Conservation (phyloP, 2,797 vertebrate species). For the Esox masquinongy region DNA sequence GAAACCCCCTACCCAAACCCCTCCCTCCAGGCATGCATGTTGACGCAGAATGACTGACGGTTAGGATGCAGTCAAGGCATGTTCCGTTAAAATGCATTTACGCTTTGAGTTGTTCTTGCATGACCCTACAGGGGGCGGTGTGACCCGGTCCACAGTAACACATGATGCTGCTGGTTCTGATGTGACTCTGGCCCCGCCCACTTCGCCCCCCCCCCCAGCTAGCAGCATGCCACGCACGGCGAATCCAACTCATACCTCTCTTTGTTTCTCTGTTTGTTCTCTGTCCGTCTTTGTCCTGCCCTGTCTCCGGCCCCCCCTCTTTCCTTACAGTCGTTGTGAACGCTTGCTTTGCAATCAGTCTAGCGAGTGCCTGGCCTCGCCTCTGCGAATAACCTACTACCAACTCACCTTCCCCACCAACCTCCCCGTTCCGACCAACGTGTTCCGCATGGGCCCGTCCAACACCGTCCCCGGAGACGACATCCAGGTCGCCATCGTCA, state of each 20-base stretch:
- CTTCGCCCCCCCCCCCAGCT: not conserved
- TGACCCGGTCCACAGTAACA: conserved; percentile 32
- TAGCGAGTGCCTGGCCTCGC: conserved; percentile 91
- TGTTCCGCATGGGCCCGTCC: conserved; percentile 98
- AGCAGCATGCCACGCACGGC: conserved; percentile 75
- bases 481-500: conserved; percentile 87
- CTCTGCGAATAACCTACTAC: conserved; percentile 98
- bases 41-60: conserved; percentile 33
- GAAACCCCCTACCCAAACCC: not conserved
- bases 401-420: conserved; percentile 97
- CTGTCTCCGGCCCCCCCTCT: conserved; percentile 44
- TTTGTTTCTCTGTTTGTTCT: conserved; percentile 38
- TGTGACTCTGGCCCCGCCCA: conserved; percentile 36
- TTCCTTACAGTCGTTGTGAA: conserved; percentile 95
- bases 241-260: conserved; percentile 47
- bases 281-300: conserved; percentile 46
- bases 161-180: conserved; percentile 42
- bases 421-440: conserved; percentile 89
- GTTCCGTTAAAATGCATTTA: conserved; percentile 41
- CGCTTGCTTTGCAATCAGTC: conserved; percentile 97
- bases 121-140: conserved; percentile 54
- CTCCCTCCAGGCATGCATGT: conserved; percentile 50
- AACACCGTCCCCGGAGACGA: conserved; percentile 83
- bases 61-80: conserved; percentile 55
- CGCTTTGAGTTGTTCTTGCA: conserved; percentile 54